Percentiles rank a stretch among this genome's conserved stretches.
phyloP scores from a whole-genome alignment of 2,797 vertebrate species.

The Vultur gryphus region DNA sequence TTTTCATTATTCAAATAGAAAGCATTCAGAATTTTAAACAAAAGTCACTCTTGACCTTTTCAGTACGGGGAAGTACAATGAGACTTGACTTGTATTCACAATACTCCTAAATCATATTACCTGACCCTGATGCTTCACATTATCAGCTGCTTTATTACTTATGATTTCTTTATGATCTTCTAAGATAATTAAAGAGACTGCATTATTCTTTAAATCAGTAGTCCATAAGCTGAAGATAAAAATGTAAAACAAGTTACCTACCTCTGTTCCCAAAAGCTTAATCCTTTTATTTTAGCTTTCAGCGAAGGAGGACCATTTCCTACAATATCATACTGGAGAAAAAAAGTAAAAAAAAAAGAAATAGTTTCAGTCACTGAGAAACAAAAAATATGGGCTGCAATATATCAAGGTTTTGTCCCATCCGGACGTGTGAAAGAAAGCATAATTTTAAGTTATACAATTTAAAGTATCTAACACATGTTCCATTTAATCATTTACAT shows the following conservation, averaged over 20 bases:
- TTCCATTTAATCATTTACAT: not conserved
- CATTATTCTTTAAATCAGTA: not conserved
- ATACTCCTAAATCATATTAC: not conserved
- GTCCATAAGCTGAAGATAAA: not conserved
- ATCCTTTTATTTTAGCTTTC: not conserved
- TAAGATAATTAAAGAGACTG: not conserved
- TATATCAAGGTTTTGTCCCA: not conserved
- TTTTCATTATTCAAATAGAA: not conserved
- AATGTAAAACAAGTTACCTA: not conserved
- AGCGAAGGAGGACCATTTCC: not conserved
- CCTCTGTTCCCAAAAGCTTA: not conserved
- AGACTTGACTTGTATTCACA: not conserved
- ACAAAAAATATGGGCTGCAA: not conserved
- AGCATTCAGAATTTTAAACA: not conserved
- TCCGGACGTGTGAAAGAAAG: not conserved
- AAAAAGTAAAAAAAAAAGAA: rapidly evolving
- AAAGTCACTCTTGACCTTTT: not conserved
- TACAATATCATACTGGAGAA: not conserved
- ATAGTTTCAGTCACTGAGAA: not conserved
- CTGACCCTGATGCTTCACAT: not conserved
- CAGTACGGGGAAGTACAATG: not conserved
- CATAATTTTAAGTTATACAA: not conserved
- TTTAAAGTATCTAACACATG: not conserved
- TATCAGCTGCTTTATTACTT: not conserved
- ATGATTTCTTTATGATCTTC: not conserved